Percentiles rank a stretch among this genome's conserved stretches.
Conservation (phyloP, 2,797 vertebrate species). For the Melanotaenia pygmaea region DNA sequence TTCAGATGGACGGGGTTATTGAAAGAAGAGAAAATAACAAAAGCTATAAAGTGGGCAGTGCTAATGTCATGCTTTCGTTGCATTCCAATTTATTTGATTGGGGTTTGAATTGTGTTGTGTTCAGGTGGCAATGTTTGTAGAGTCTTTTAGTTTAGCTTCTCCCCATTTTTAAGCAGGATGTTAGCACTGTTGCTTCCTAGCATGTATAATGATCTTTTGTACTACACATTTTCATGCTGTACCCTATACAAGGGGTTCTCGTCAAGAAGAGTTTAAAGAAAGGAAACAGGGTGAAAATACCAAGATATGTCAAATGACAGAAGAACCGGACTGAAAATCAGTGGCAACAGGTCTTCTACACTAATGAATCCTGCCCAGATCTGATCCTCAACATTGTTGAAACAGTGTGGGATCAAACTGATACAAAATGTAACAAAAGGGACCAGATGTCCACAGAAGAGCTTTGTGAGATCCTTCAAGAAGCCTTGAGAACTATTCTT, state of each 20-base stretch:
- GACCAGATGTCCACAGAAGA: not conserved
- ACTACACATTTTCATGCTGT: not conserved
- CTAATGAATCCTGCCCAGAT: not conserved
- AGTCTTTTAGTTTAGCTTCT: not conserved
- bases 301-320: not conserved
- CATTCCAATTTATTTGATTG: not conserved
- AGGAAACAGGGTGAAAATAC: not conserved
- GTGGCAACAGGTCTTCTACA: not conserved
- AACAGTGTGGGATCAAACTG: not conserved
- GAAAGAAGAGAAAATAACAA: no score
- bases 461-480: not conserved
- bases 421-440: not conserved
- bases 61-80: no score
- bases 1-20: no score
- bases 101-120: not conserved
- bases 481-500: not conserved
- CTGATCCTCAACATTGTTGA: not conserved
- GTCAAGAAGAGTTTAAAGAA: not conserved
- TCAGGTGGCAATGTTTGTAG: not conserved
- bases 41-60: no score
- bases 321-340: not conserved
- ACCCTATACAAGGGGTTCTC: not conserved
- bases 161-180: not conserved
- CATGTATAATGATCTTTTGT: not conserved
- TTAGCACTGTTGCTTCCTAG: not conserved